Conservation (phyloP, 2,888 invertebrate genomes). For the Oscheius myriophilus region DNA sequence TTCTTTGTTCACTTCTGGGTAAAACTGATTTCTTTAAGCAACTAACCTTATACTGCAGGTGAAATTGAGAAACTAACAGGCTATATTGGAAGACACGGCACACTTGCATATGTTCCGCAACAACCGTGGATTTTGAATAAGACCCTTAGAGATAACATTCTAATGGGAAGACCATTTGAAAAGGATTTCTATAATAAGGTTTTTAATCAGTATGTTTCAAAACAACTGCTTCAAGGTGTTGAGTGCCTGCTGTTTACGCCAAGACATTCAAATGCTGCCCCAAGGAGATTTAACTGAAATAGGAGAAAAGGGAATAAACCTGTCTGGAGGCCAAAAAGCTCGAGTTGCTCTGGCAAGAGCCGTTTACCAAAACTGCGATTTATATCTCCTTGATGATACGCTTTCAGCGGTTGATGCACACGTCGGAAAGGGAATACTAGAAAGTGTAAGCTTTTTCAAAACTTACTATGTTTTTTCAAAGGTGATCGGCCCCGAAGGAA, state of each 20-base stretch:
- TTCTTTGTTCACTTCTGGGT: constrained; percentile 79
- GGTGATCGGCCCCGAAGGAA: constrained; percentile 82
- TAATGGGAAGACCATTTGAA: constrained; percentile 77
- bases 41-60: constrained; percentile 29
- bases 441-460: constrained; percentile 73
- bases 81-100: constrained; percentile 71
- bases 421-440: constrained; percentile 94
- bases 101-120: constrained; percentile 83
- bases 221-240: constrained; percentile 77
- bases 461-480: constrained; percentile 68
- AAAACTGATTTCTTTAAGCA: neutral
- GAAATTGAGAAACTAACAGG: constrained; percentile 62
- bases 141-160: constrained; percentile 85
- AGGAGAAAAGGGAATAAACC: constrained; percentile 90
- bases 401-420: constrained; percentile 93
- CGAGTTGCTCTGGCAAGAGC: constrained; percentile 77
- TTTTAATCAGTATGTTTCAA: neutral
- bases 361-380: constrained; percentile 78
- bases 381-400: constrained; percentile 92
- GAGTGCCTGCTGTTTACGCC: constrained; percentile 87
- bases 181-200: constrained; percentile 57
- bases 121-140: constrained; percentile 81
- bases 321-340: constrained; percentile 94
- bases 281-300: constrained; percentile 98
- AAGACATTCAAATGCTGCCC: constrained; percentile 87